Conservation (phyloP, 2,888 invertebrate genomes). For the Junonia oenone region DNA sequence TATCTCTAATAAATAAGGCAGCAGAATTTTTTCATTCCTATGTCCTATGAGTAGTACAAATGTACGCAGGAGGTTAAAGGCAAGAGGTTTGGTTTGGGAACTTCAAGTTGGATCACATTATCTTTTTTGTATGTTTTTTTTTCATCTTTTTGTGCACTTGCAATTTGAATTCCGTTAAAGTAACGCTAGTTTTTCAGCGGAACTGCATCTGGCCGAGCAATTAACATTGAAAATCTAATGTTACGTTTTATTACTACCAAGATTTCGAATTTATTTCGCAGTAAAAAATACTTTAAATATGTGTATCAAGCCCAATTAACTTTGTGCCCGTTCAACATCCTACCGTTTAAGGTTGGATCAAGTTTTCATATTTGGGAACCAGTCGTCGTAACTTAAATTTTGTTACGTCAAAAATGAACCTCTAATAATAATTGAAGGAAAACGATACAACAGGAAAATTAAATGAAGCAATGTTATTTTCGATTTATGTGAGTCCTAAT, state of each 20-base stretch:
- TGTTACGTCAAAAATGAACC: conserved; percentile 26
- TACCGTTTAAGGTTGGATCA: conserved; percentile 47
- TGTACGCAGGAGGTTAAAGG: too few species aligned
- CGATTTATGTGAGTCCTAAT: neutral
- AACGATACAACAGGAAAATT: neutral
- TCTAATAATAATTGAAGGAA: neutral
- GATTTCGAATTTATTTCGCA: neutral
- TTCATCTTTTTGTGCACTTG: neutral
- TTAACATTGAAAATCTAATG: neutral
- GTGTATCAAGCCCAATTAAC: conserved; percentile 12
- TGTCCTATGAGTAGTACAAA: too few species aligned
- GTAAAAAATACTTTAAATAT: conserved; percentile 5
- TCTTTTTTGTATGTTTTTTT: neutral
- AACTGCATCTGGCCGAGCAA: neutral
- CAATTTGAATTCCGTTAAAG: neutral
- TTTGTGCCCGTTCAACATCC: conserved; percentile 41
- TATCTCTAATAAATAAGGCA: too few species aligned
- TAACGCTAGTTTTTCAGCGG: neutral
- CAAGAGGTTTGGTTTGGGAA: neutral
- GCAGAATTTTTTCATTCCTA: too few species aligned
- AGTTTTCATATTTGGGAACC: conserved; percentile 57
- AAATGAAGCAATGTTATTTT: neutral
- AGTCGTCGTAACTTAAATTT: conserved; percentile 41
- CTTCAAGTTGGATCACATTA: neutral
- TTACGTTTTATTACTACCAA: neutral